A percentile compares a stretch with the other conserved stretches of the same genome.
phyloP scores from a whole-genome alignment of 2,888 invertebrate genomes.

The Eubasilissa splendida region DNA sequence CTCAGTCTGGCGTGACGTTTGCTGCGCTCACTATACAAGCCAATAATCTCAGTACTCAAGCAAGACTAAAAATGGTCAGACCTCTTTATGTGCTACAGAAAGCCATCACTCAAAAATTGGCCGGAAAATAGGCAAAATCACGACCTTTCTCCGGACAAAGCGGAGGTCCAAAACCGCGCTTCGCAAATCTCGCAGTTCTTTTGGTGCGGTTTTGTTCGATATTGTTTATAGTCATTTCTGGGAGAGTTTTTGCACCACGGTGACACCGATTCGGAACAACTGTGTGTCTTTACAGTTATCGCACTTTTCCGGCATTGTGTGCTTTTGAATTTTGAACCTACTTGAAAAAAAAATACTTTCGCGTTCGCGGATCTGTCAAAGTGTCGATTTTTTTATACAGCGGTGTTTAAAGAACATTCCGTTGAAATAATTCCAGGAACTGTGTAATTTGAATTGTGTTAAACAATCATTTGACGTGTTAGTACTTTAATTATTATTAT shows the following conservation, averaged over 20 bases:
- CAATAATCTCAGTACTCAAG: slow-evolving; percentile 57
- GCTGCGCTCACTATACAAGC: slow-evolving; percentile 51
- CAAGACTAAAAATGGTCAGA: slow-evolving; percentile 57
- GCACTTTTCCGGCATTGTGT: slow-evolving; percentile 17
- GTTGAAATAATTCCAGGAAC: not conserved
- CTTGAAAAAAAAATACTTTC: not conserved
- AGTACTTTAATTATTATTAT: too few relatives aligned
- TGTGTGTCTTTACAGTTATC: slow-evolving; percentile 42
- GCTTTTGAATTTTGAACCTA: not conserved
- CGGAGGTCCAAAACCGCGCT: slow-evolving; percentile 19
- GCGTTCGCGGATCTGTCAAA: too few relatives aligned
- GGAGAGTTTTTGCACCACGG: slow-evolving; percentile 14
- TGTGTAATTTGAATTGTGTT: not conserved
- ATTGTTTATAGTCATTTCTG: slow-evolving; percentile 13
- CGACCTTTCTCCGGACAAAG: slow-evolving; percentile 26
- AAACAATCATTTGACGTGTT: too few relatives aligned
- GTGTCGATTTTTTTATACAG: too few relatives aligned
- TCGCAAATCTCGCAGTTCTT: not conserved
- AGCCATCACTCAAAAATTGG: slow-evolving; percentile 50
- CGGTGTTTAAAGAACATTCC: too few relatives aligned
- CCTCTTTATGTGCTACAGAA: slow-evolving; percentile 49
- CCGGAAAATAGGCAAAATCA: slow-evolving; percentile 42
- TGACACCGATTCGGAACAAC: slow-evolving; percentile 19
- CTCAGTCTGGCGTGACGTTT: slow-evolving; percentile 51
- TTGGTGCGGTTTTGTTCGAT: not conserved